Evolutionary conservation across 2,888 invertebrate species (phyloP), one percentile per base, ranked within the genome.

Genomic region (Pyrrhia umbra): DNA sequence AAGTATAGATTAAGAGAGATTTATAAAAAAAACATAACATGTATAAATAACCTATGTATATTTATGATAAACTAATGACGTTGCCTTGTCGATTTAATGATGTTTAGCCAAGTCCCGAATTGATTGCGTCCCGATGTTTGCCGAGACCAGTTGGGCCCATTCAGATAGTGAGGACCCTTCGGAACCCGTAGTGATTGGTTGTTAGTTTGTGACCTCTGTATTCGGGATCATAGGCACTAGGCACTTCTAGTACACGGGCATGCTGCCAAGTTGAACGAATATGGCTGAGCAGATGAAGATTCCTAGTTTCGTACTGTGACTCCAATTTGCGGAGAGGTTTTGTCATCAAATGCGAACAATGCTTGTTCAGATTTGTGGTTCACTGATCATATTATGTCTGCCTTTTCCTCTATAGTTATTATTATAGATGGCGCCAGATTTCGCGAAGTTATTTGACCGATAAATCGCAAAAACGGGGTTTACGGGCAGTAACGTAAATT

Each of bases 61-160:
- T 74, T 68, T 70, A 23, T 45, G n/a, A 42, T 27, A 40, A 64
- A 52, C 57, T 46, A 68, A 71, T 68, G 56, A 63, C 50, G 52
- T 66, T 65, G 72, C 67, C 60, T 60, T 68, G 59, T 68, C 54
- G 51, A 63, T 68, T 74, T 68, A 76, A 81, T 79, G 55, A 72
- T 83, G 81, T 83, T 82, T 83, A 74, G 61, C 58, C 69, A 75
- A 71, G 65, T 54, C 63, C 57, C 59, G 58, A 82, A 80, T 75
- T 80, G 85, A 85, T 85, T 83, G 70, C 75, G 63, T 70, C 68
- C 63, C 75, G 61, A 82, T 83, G 79, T 85, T 83, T 83, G 74
- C 63, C 40, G 60, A 77, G 70, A 65, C 75, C 73, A 80, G 74
- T 81, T 75, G 80, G 77, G 55, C 37, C 76, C 54, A 81, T 82